A percentile compares a stretch with the other conserved stretches of the same genome.
phyloP scores from a whole-genome alignment of 1,140 invertebrate species.

The Saxidomus purpurata region DNA sequence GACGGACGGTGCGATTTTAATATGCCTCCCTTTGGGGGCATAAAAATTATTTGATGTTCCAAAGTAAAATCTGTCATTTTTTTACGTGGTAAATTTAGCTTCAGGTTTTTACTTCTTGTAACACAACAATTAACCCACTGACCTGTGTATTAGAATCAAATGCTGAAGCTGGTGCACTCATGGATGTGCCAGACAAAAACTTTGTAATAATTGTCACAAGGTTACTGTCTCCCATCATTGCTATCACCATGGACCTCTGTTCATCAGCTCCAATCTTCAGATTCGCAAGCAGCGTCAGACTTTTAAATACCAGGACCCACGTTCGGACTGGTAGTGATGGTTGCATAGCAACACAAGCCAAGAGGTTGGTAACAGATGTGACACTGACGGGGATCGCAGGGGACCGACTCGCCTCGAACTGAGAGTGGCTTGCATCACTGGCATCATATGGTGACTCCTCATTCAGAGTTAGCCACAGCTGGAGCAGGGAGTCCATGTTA shows the following conservation, averaged over 20 bases:
- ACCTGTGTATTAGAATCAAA: conserved; percentile 81
- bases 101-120: no score
- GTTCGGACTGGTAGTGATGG: conserved; percentile 91
- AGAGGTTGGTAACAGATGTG: conserved; percentile 91
- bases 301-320: conserved; percentile 92
- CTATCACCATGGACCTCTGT: conserved; percentile 87
- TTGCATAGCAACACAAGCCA: conserved; percentile 90
- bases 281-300: conserved; percentile 86
- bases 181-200: conserved; percentile 90
- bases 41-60: no score
- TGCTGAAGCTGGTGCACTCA: conserved; percentile 75
- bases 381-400: conserved; percentile 91
- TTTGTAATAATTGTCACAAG: conserved; percentile 91
- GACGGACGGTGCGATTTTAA: no score
- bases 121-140: no score
- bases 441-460: conserved; percentile 78
- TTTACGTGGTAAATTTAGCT: no score
- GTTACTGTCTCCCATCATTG: conserved; percentile 90
- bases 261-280: conserved; percentile 70
- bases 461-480: conserved; percentile 94
- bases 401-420: conserved; percentile 88
- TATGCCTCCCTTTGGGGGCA: no score
- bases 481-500: conserved; percentile 93
- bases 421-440: conserved; percentile 54
- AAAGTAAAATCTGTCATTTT: no score